Evolutionary conservation across 2,888 invertebrate genomes (phyloP), one percentile per base, ranked within the genome.

Genomic region (Agrotis clavis): DNA sequence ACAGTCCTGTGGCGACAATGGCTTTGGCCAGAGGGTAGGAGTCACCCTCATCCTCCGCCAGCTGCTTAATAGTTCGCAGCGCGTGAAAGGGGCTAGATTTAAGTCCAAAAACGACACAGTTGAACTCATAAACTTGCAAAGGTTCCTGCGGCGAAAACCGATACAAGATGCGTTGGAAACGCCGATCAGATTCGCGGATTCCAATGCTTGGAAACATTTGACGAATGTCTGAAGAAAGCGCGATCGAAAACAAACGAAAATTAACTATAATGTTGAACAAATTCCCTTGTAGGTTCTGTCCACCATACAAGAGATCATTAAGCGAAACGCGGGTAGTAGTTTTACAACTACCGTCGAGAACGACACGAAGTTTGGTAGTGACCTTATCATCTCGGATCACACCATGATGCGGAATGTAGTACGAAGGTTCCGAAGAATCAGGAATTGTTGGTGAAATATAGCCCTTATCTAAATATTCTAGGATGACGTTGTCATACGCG

Each of bases 151-250:
- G 63, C 1, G 45, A 56, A 67, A 83, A 84, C 1, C 79, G 71
- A 67, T 79, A 81, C 18, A 82, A 67, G 30, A 84, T 71, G 19
- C 72, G 63, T 59, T 74, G 75, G 54, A 70, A 82, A 14, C 70
- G 62, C 51, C 80, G 70, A 54, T 82, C 77, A 19, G 21, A 48
- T 67, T 74, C 72, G 13, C 67, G 57, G 14, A 80, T 61, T 11
- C 69, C 70, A 53, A 82, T 80, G 41, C 65, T 64, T 18, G 77
- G 59, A 62, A 74, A 84, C 79, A 81, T 77, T n/a, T 66, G 85
- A 9, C 77, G 64, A 62, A 71, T 68, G 41, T 82, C 83, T 19
- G 85, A 82, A 7, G 73, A 71, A 41, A 83, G 57, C 4, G 82
- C 81, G 21, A 82, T 51, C 2, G 57, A 30, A 21, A 74, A 77